Evolutionary conservation across 2,888 invertebrate genomes (phyloP).

Genomic region (Synergus japonicus): DNA sequence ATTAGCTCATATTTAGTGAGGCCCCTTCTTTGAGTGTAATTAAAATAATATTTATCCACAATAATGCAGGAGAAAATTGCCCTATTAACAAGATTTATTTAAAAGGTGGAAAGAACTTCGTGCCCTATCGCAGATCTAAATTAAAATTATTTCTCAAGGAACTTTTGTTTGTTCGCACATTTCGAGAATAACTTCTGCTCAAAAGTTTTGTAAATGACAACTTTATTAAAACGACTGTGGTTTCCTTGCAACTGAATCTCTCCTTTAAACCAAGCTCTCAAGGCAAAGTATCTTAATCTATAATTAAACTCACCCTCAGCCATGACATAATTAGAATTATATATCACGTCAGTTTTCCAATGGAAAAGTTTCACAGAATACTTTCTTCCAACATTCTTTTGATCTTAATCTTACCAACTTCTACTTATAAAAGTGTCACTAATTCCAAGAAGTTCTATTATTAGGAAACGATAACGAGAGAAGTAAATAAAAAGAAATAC

Average conservation of each 20-base stretch:
- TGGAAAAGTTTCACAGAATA: slow-evolving; percentile 56
- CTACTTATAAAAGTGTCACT: slow-evolving; percentile 41
- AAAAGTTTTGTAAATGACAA: slow-evolving; percentile 6
- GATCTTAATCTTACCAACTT: neutral
- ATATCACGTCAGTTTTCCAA: slow-evolving; percentile 53
- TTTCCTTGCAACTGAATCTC: slow-evolving; percentile 47
- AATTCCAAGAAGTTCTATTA: slow-evolving; percentile 60
- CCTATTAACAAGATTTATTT: neutral
- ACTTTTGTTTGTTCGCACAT: slow-evolving; percentile 5
- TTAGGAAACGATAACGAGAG: slow-evolving; percentile 54
- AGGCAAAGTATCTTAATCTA: slow-evolving; percentile 69
- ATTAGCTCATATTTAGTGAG: neutral
- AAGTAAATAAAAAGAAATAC: slow-evolving; percentile 28
- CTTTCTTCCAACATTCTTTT: slow-evolving; percentile 39
- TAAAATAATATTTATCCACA: neutral
- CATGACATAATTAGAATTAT: slow-evolving; percentile 67
- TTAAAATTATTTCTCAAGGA: neutral
- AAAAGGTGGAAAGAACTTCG: neutral
- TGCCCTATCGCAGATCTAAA: slow-evolving; percentile 18
- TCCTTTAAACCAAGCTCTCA: slow-evolving; percentile 61
- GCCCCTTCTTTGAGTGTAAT: neutral
- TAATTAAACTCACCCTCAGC: slow-evolving; percentile 67
- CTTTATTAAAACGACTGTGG: slow-evolving; percentile 40
- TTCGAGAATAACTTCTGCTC: slow-evolving; percentile 8
- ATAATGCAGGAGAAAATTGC: neutral